phyloP scores from a whole-genome alignment of 2,113 vertebrate genomes.

The Caretta caretta region DNA sequence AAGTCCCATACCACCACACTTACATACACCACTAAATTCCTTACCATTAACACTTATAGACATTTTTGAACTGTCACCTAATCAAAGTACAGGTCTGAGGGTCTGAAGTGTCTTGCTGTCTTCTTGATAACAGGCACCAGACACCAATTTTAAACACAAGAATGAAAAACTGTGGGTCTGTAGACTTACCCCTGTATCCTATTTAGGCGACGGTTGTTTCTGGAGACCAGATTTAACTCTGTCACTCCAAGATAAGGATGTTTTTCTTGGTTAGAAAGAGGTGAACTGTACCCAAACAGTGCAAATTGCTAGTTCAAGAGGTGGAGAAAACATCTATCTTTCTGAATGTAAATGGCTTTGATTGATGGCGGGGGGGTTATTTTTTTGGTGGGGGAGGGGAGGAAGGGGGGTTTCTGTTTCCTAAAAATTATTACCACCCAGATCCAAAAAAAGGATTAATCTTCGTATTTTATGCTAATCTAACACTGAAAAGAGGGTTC shows the following conservation, averaged over 20 bases:
- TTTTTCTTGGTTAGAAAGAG: neutral
- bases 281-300: neutral
- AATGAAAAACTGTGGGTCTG: neutral
- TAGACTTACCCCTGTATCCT: neutral
- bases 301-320: neutral
- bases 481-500: neutral
- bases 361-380: neutral
- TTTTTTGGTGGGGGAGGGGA: neutral
- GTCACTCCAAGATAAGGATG: neutral
- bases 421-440: neutral
- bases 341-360: neutral
- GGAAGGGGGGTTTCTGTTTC: too few relatives aligned
- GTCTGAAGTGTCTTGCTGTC: neutral
- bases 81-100: too few relatives aligned
- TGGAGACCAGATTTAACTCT: neutral
- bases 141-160: neutral
- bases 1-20: neutral
- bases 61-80: neutral
- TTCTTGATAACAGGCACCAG: neutral
- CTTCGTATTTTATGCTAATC: neutral
- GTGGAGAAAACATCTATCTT: neutral
- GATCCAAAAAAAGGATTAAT: neutral
- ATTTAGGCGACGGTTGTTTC: neutral
- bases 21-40: too few relatives aligned
- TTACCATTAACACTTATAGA: neutral